These are phyloP conservation scores for Hippocampus abdominalis DNA, from an alignment of 2,113 vertebrate species.

Conservation along the genomic window DNA sequence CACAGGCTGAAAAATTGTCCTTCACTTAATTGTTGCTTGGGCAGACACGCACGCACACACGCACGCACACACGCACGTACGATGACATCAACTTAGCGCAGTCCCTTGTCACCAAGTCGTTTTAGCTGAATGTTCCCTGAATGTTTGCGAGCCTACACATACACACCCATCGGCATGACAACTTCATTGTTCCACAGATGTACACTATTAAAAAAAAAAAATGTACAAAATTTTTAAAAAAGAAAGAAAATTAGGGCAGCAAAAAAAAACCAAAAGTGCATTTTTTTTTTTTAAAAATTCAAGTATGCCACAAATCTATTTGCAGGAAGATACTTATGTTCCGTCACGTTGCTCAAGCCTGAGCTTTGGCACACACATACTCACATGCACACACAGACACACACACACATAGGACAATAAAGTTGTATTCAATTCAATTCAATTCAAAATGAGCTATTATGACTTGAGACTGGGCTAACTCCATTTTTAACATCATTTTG, in stretches of 20 bases:
- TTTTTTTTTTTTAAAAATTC: conserved; percentile 59
- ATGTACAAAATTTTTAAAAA: conserved; percentile 21
- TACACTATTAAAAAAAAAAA: conserved; percentile 5
- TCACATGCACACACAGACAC: neutral
- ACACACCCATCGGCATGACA: conserved; percentile 12
- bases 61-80: neutral
- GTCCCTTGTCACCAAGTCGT: conserved; percentile 15
- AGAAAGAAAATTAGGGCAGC: conserved; percentile 25
- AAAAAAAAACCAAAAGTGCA: conserved; percentile 70
- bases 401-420: too few relatives aligned
- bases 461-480: neutral
- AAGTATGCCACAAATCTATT: conserved; percentile 74
- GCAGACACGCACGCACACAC: neutral
- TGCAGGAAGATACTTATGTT: conserved; percentile 42
- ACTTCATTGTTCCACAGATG: conserved; percentile 36
- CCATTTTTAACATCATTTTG: neutral
- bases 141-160: conserved; percentile 46
- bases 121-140: conserved; percentile 56
- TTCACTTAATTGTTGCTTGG: neutral
- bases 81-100: neutral
- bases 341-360: conserved; percentile 44
- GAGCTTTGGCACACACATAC: conserved; percentile 62
- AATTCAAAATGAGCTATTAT: neutral
- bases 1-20: neutral
- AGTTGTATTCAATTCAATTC: too few relatives aligned